These are phyloP conservation scores for Deilephila porcellus DNA, from an alignment of 2,888 invertebrate genomes.

Conservation along the genomic window DNA sequence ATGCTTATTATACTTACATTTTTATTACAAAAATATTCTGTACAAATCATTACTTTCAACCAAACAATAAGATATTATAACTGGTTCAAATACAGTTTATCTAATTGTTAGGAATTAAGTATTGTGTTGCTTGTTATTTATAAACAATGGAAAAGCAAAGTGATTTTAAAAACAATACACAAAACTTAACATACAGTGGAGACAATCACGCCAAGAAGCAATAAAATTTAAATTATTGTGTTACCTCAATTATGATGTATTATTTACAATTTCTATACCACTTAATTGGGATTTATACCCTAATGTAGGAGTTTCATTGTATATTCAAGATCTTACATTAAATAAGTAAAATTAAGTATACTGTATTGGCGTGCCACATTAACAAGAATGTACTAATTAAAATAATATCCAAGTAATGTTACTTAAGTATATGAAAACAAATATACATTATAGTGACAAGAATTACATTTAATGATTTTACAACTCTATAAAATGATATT, in stretches of 20 bases:
- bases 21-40: conserved; percentile 48
- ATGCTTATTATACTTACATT: neutral
- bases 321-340: neutral
- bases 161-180: neutral
- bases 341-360: neutral
- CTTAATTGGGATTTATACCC: neutral
- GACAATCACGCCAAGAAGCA: neutral
- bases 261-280: neutral
- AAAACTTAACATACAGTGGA: neutral
- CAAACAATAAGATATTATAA: conserved; percentile 1
- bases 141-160: neutral
- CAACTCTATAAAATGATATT: neutral
- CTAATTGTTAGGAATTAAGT: neutral
- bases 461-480: neutral
- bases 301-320: neutral
- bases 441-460: neutral
- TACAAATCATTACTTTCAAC: conserved; percentile 40
- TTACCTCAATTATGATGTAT: neutral
- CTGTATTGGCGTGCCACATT: neutral
- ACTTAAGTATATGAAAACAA: neutral
- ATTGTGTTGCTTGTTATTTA: neutral
- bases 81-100: neutral
- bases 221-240: neutral
- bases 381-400: neutral
- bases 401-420: neutral